Conservation (phyloP, 2,797 vertebrate genomes). For the Rhinella marina region DNA sequence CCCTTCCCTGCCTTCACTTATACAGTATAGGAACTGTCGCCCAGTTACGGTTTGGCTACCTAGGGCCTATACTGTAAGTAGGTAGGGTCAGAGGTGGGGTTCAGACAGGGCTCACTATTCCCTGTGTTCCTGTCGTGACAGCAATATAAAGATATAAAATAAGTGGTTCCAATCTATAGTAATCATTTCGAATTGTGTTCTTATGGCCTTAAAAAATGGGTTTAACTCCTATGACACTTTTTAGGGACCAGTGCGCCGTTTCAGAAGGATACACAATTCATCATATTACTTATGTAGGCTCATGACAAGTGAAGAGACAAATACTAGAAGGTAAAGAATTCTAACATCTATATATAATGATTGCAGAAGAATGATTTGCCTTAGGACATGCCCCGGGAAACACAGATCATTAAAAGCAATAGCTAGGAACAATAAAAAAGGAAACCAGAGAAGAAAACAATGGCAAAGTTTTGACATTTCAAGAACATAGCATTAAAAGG, state of each 20-base stretch:
- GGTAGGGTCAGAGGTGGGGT: no score
- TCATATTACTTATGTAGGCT: neutral
- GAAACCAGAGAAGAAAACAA: neutral
- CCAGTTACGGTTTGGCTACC: no score
- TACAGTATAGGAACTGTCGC: no score
- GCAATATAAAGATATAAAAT: neutral
- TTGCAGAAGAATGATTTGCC: conserved; percentile 47
- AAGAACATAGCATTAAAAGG: conserved; percentile 24
- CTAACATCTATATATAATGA: conserved; percentile 36
- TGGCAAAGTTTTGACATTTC: neutral
- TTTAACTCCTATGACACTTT: neutral
- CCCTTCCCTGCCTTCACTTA: no score
- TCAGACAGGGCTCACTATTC: no score
- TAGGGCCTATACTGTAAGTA: no score
- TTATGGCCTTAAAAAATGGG: neutral
- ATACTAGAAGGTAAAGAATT: conserved; percentile 31
- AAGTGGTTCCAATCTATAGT: neutral
- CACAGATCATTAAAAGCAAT: conserved; percentile 27
- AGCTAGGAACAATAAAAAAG: conserved; percentile 23
- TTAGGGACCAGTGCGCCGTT: neutral
- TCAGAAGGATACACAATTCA: neutral
- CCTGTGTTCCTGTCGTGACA: no score
- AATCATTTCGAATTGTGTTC: neutral
- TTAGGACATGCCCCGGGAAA: conserved; percentile 36
- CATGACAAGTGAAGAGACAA: conserved; percentile 29